Evolutionary conservation across 2,797 vertebrate species (phyloP).

Genomic region (Thunnus albacares): DNA sequence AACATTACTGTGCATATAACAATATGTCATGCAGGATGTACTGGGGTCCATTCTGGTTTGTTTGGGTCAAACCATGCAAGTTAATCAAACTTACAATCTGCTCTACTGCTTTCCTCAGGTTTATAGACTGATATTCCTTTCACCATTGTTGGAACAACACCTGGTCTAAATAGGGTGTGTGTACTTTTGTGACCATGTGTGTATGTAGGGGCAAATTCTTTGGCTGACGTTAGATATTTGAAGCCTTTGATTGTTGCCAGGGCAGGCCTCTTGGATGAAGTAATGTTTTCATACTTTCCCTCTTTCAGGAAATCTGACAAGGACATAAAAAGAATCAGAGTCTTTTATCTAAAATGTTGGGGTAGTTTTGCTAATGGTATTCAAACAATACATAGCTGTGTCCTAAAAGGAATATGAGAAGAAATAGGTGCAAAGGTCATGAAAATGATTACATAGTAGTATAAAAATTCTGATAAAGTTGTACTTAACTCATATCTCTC

Average conservation of each 20-base stretch:
- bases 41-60: not conserved
- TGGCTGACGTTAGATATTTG: conserved; percentile 1
- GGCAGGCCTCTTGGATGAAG: conserved; percentile 25
- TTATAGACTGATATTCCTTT: conserved; percentile 8
- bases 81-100: conserved; percentile 2
- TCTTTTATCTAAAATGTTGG: not conserved
- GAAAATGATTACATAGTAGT: not conserved
- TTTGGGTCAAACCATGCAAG: conserved; percentile 3
- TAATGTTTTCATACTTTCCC: conserved; percentile 26
- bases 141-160: conserved; percentile 23
- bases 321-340: not conserved
- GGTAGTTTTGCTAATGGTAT: not conserved
- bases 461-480: not conserved
- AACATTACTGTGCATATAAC: not conserved
- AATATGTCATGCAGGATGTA: not conserved
- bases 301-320: conserved; percentile 19
- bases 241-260: conserved; percentile 25
- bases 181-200: not conserved
- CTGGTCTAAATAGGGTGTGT: conserved; percentile 12
- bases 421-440: not conserved
- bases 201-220: conserved; percentile 7
- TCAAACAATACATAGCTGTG: not conserved
- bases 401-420: not conserved
- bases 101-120: not conserved
- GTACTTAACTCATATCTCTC: no score